These are phyloP conservation scores for Vipera ursinii DNA, from an alignment of 2,797 vertebrate genomes.

Conservation along the genomic window DNA sequence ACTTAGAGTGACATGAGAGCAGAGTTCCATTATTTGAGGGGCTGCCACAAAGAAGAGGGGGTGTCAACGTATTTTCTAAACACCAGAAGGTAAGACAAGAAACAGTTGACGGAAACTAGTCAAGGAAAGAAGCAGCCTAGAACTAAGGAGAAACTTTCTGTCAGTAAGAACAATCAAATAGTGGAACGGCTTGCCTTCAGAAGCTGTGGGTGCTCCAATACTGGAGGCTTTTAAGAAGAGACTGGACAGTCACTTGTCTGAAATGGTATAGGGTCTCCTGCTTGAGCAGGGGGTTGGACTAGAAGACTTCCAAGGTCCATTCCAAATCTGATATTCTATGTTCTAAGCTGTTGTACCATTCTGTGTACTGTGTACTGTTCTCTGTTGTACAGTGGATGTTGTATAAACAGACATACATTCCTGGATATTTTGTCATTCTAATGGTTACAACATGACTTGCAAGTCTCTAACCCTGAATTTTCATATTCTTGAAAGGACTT, in stretches of 20 bases:
- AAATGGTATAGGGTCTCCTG: neutral
- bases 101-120: neutral
- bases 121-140: neutral
- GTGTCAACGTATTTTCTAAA: neutral
- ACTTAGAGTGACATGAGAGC: neutral
- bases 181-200: neutral
- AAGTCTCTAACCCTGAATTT: neutral
- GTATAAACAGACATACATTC: neutral
- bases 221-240: neutral
- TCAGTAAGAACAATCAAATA: neutral
- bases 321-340: neutral
- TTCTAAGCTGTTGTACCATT: neutral
- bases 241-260: neutral
- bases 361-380: neutral
- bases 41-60: neutral
- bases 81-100: neutral
- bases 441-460: neutral
- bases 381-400: too few species aligned
- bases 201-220: neutral
- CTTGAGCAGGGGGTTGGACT: neutral
- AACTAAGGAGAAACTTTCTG: neutral
- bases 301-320: neutral
- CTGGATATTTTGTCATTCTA: neutral
- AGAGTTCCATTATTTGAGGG: neutral
- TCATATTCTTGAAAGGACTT: neutral